phyloP scores from a whole-genome alignment of 2,797 vertebrate species.

The Megalops cyprinoides region DNA sequence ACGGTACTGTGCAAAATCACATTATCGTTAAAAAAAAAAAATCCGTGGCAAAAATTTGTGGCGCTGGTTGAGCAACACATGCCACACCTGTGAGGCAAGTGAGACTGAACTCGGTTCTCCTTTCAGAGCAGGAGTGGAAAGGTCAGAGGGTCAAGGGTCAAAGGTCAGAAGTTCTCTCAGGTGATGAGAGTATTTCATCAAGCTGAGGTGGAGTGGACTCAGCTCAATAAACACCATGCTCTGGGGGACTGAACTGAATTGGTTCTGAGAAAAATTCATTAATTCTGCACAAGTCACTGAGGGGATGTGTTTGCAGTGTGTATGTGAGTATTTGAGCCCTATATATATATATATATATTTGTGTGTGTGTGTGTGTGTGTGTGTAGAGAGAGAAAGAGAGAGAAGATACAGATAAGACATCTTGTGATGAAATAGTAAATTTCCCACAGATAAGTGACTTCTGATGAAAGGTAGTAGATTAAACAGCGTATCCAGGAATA shows the following conservation, averaged over 20 bases:
- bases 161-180: not conserved
- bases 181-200: too few species aligned
- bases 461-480: not conserved
- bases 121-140: not conserved
- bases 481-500: not conserved
- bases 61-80: not conserved
- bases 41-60: not conserved
- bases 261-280: slow-evolving; percentile 15
- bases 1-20: not conserved
- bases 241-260: not conserved
- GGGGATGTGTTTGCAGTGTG: slow-evolving; percentile 44
- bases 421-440: too few species aligned
- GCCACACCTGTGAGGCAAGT: not conserved
- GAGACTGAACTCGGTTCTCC: not conserved
- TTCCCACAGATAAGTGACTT: too few species aligned
- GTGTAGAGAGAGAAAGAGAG: not conserved
- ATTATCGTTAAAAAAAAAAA: not conserved
- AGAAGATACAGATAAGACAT: too few species aligned
- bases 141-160: not conserved
- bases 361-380: not conserved
- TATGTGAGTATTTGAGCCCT: slow-evolving; percentile 34
- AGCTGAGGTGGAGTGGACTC: not conserved
- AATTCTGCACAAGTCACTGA: not conserved
- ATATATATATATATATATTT: slow-evolving; percentile 47
- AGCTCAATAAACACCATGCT: not conserved